Conservation (phyloP, 1,140 invertebrate species). For the Drosophila nebulosa region DNA sequence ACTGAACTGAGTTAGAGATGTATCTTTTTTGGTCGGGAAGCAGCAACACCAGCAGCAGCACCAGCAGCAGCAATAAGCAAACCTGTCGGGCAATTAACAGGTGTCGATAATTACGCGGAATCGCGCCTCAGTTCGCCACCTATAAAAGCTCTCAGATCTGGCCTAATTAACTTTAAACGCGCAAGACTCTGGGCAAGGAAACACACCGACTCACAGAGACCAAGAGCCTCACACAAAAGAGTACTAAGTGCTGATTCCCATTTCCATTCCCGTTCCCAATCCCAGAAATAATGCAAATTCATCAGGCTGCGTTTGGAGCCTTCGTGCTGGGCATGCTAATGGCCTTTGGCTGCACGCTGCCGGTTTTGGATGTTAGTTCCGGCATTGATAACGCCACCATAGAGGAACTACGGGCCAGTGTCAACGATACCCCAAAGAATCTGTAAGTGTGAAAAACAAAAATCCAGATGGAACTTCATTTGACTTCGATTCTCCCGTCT, state of each 20-base stretch:
- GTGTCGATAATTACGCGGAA: slow-evolving; percentile 72
- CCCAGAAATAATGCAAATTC: slow-evolving; percentile 51
- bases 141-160: slow-evolving; percentile 64
- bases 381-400: slow-evolving; percentile 69
- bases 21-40: background rate
- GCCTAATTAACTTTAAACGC: slow-evolving; percentile 72
- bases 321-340: slow-evolving; percentile 58
- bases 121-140: slow-evolving; percentile 41
- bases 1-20: slow-evolving; percentile 26
- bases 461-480: no score
- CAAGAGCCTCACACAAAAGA: background rate
- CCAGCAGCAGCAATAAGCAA: slow-evolving; percentile 19
- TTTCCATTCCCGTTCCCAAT: no score
- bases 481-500: background rate
- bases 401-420: slow-evolving; percentile 53
- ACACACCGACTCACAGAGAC: slow-evolving; percentile 17
- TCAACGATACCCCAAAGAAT: slow-evolving; percentile 75
- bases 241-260: no score
- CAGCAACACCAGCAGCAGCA: background rate
- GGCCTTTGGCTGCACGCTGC: slow-evolving; percentile 49
- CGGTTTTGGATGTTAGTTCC: slow-evolving; percentile 60
- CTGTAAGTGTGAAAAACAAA: no score
- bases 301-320: slow-evolving; percentile 61
- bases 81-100: slow-evolving; percentile 75
- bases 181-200: slow-evolving; percentile 45